Conservation (phyloP, 1,140 invertebrate species). For the Drosophila repletoides region DNA sequence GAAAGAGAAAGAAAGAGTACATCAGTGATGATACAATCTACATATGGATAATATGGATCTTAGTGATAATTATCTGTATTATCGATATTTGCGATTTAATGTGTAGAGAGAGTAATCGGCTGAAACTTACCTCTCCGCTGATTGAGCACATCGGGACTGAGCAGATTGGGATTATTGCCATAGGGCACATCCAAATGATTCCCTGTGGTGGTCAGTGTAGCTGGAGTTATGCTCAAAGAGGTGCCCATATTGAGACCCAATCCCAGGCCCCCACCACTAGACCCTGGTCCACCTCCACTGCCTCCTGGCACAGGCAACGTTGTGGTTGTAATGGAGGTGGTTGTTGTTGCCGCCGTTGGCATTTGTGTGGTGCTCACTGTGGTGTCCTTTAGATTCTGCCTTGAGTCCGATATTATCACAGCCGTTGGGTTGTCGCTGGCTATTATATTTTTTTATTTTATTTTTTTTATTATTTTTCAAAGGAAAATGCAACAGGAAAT, state of each 20-base stretch:
- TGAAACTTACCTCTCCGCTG: slow-evolving; percentile 86
- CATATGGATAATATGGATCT: background rate
- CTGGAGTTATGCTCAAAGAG: slow-evolving; percentile 56
- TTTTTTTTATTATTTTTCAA: background rate
- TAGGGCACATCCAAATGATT: slow-evolving; percentile 91
- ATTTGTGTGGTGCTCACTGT: slow-evolving; percentile 63
- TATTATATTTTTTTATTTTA: slow-evolving; percentile 10
- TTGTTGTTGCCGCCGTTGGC: slow-evolving; percentile 70
- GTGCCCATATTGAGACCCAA: slow-evolving; percentile 53
- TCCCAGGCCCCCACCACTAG: slow-evolving; percentile 41
- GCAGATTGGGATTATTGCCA: slow-evolving; percentile 90
- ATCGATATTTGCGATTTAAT: too few species aligned
- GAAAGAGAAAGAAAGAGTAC: background rate
- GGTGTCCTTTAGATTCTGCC: slow-evolving; percentile 81
- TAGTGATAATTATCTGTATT: too few species aligned
- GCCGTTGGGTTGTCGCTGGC: slow-evolving; percentile 79
- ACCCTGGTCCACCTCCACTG: slow-evolving; percentile 19
- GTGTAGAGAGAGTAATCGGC: background rate
- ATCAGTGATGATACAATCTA: background rate
- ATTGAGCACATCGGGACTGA: slow-evolving; percentile 90
- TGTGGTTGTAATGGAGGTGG: slow-evolving; percentile 61
- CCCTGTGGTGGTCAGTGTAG: slow-evolving; percentile 82
- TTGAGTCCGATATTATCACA: slow-evolving; percentile 82
- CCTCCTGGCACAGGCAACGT: slow-evolving; percentile 50
- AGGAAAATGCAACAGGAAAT: slow-evolving; percentile 2